Percentiles rank a stretch among this genome's conserved stretches.
Evolutionary conservation across 2,113 vertebrate genomes (phyloP).

Genomic region (Lophius piscatorius): DNA sequence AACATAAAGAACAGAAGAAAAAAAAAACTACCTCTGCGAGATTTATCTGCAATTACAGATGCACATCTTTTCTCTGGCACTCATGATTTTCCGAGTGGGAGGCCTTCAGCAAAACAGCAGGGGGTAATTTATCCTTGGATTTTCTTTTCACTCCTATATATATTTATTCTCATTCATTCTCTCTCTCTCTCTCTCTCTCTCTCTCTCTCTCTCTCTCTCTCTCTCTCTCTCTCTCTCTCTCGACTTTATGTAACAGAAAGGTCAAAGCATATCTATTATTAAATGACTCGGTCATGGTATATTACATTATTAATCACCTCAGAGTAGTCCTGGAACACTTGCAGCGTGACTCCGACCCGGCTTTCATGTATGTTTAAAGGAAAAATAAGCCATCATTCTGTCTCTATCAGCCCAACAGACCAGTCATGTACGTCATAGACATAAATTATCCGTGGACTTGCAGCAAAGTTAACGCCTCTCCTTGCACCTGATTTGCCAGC

Average conservation of each 20-base stretch:
- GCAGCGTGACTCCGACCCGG: slow-evolving; percentile 12
- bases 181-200: background rate
- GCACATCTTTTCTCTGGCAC: slow-evolving; percentile 21
- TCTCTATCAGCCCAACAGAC: background rate
- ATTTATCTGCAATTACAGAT: slow-evolving; percentile 26
- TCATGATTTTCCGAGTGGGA: slow-evolving; percentile 15
- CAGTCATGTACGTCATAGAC: slow-evolving; percentile 26
- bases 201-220: background rate
- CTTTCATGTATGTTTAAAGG: slow-evolving; percentile 29
- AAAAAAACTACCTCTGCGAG: slow-evolving; percentile 15
- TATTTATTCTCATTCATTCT: background rate
- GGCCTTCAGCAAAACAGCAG: slow-evolving; percentile 11
- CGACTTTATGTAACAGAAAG: slow-evolving; percentile 65
- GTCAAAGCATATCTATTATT: slow-evolving; percentile 75
- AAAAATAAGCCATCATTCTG: slow-evolving; percentile 25
- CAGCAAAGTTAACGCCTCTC: background rate
- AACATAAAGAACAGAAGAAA: slow-evolving; percentile 26
- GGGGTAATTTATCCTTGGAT: slow-evolving; percentile 14
- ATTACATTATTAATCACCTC: slow-evolving; percentile 75
- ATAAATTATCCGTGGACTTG: slow-evolving; percentile 14
- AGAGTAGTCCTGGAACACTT: slow-evolving; percentile 49
- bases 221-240: slow-evolving; percentile 9
- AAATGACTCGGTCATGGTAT: slow-evolving; percentile 61
- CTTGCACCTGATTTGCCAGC: slow-evolving; percentile 11
- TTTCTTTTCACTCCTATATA: slow-evolving; percentile 3